phyloP scores from a whole-genome alignment of 2,113 vertebrate genomes.

The Abramis brama region DNA sequence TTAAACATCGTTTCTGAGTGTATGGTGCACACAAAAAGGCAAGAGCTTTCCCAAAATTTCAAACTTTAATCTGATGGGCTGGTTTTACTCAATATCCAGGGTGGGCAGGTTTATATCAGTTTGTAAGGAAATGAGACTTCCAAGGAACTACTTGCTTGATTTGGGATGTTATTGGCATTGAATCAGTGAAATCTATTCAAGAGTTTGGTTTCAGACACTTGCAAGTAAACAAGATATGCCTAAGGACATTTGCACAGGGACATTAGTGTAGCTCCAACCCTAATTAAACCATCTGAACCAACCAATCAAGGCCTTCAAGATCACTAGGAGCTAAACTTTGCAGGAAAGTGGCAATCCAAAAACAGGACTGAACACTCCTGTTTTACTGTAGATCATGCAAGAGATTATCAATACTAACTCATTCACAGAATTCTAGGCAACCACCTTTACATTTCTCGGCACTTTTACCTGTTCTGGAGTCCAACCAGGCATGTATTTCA shows the following conservation, averaged over 20 bases:
- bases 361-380: not conserved
- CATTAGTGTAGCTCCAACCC: not conserved
- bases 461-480: conserved; percentile 7
- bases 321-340: not conserved
- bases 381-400: not conserved
- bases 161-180: not conserved
- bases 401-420: not conserved
- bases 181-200: not conserved
- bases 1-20: not conserved
- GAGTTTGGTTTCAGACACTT: not conserved
- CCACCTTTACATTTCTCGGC: not conserved
- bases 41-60: not conserved
- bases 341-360: not conserved
- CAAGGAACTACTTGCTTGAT: not conserved
- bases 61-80: conserved; percentile 6
- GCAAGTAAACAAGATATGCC: not conserved
- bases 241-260: not conserved
- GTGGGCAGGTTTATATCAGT: not conserved
- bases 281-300: not conserved
- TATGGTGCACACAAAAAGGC: not conserved
- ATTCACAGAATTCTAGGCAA: not conserved
- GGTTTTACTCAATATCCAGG: not conserved
- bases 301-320: not conserved
- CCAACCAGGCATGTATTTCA: conserved; percentile 19
- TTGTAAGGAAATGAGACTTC: not conserved